Percentiles rank a stretch among this genome's conserved stretches.
phyloP scores from a whole-genome alignment of 2,113 vertebrate species.

The Theristicus caerulescens region DNA sequence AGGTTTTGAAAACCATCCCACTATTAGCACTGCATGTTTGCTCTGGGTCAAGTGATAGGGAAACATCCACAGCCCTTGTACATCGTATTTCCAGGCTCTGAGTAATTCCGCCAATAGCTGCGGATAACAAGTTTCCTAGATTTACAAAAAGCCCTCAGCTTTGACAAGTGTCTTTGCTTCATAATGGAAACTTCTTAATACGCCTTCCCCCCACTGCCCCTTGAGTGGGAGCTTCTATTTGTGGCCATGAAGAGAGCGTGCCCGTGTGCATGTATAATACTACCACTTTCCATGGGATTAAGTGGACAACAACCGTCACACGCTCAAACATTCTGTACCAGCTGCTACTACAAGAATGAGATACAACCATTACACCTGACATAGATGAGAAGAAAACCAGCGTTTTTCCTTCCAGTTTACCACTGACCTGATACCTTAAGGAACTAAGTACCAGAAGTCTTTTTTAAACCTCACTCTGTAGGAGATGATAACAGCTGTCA shows the following conservation, averaged over 20 bases:
- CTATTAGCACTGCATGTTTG: background rate
- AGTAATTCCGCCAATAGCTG: background rate
- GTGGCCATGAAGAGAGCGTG: background rate
- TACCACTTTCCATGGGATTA: background rate
- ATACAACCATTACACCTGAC: background rate
- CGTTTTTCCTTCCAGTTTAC: background rate
- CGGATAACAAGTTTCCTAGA: background rate
- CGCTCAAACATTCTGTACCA: background rate
- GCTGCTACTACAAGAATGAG: background rate
- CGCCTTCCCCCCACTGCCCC: background rate
- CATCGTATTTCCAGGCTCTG: background rate
- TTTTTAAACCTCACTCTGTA: background rate
- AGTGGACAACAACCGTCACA: background rate
- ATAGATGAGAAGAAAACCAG: background rate
- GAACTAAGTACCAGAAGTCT: background rate
- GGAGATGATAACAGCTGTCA: background rate
- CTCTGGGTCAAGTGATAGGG: background rate
- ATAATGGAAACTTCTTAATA: background rate
- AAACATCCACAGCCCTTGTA: background rate
- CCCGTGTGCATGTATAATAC: fast-evolving
- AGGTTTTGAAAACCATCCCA: background rate
- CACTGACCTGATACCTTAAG: background rate
- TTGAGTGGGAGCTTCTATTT: background rate
- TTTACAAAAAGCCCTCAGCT: background rate
- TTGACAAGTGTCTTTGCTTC: background rate